phyloP scores from a whole-genome alignment of 1,140 invertebrate species.

The Procambarus clarkii region DNA sequence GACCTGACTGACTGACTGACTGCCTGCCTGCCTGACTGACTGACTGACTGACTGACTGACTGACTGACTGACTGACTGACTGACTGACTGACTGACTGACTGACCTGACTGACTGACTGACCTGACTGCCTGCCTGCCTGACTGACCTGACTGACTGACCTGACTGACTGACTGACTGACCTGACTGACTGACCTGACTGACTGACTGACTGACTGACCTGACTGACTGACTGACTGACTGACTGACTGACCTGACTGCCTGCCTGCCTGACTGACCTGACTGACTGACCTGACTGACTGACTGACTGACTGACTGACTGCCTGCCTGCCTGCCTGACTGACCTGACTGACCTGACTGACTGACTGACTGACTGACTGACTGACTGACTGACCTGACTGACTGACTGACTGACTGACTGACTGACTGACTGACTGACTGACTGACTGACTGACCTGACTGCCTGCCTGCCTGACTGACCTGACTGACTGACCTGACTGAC shows the following conservation, averaged over 20 bases:
- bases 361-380: too few species aligned
- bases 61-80: slow-evolving; percentile 1
- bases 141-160: background rate
- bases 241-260: background rate
- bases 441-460: too few species aligned
- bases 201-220: slow-evolving; percentile 4
- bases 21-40: background rate
- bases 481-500: too few species aligned
- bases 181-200: background rate
- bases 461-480: too few species aligned
- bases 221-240: slow-evolving; percentile 5
- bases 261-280: slow-evolving; percentile 7
- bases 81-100: too few species aligned
- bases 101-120: slow-evolving; percentile 9
- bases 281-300: too few species aligned
- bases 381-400: too few species aligned
- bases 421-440: too few species aligned
- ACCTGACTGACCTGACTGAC: too few species aligned
- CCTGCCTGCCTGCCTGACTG: too few species aligned
- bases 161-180: slow-evolving; percentile 9
- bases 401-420: too few species aligned
- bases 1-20: background rate
- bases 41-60: slow-evolving; percentile 4
- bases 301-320: too few species aligned
- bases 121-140: background rate